Percentiles rank a stretch among this genome's conserved stretches.
Conservation (phyloP, 2,113 vertebrate genomes). For the Mastomys natalensis region DNA sequence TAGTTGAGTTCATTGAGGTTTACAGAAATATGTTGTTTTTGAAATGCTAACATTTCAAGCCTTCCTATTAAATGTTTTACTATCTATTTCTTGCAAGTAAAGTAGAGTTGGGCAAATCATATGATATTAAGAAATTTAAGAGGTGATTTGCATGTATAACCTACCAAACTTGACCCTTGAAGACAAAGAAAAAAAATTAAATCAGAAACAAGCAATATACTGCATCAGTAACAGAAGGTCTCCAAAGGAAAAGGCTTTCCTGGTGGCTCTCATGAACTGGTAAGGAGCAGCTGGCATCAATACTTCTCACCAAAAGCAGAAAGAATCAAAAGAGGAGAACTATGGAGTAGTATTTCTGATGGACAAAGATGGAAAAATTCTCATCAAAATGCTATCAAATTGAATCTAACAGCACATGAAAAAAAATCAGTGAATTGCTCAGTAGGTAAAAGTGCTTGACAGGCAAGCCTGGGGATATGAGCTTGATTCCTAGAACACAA, state of each 20-base stretch:
- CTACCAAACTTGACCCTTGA: not conserved
- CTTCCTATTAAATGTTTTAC: not conserved
- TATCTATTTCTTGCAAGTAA: not conserved
- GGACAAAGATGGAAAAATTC: not conserved
- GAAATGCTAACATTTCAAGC: not conserved
- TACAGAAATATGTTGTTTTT: slow-evolving; percentile 17
- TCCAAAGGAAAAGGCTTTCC: not conserved
- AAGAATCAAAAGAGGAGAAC: not conserved
- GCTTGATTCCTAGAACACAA: not conserved
- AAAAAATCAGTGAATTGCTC: not conserved
- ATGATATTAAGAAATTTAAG: not conserved
- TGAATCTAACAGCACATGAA: not conserved
- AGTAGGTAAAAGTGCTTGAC: not conserved
- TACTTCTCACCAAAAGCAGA: not conserved
- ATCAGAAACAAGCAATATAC: not conserved
- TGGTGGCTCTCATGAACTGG: not conserved
- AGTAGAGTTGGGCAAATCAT: not conserved
- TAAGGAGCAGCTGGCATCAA: not conserved
- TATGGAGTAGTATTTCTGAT: not conserved
- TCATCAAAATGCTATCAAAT: not conserved
- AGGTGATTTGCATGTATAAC: not conserved
- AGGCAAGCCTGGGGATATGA: not conserved
- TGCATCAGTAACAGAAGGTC: not conserved
- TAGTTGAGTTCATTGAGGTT: not conserved
- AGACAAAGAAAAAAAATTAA: not conserved